Evolutionary conservation across 2,113 vertebrate species (phyloP).

Genomic region (Eulemur macaco): DNA sequence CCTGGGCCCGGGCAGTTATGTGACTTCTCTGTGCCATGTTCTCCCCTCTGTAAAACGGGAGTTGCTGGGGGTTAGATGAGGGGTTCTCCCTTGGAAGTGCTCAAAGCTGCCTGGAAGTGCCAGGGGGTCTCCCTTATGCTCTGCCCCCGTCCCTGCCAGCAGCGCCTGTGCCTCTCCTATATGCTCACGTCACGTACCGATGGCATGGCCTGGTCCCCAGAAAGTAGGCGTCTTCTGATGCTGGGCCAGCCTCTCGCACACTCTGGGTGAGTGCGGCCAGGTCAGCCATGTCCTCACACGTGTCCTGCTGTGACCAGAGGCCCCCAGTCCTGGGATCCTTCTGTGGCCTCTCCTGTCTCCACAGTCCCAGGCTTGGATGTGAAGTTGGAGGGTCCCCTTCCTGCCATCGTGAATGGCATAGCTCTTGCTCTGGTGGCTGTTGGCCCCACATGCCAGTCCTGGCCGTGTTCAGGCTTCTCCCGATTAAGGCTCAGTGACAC

Average conservation of each 20-base stretch:
- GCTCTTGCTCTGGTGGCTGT: background rate
- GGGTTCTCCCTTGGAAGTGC: background rate
- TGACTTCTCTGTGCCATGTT: background rate
- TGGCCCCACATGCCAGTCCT: background rate
- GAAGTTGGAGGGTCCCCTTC: background rate
- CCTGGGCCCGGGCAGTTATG: background rate
- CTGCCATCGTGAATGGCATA: background rate
- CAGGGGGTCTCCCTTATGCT: background rate
- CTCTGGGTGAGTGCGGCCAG: background rate
- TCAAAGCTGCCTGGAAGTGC: background rate
- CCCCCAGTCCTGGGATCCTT: background rate
- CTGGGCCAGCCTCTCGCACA: background rate
- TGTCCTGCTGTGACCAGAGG: background rate
- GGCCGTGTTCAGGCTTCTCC: too few species aligned
- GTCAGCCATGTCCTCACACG: background rate
- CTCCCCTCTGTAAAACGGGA: background rate
- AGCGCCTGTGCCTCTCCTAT: rapidly evolving
- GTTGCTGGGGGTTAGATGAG: background rate
- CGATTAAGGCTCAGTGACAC: background rate
- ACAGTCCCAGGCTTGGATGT: background rate
- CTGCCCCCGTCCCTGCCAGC: too few species aligned
- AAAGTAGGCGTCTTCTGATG: background rate
- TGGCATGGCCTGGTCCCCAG: background rate
- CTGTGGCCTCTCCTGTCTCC: background rate
- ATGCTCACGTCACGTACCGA: background rate